Evolutionary conservation across 2,888 invertebrate species (phyloP).

Genomic region (Cosmopolites sordidus): DNA sequence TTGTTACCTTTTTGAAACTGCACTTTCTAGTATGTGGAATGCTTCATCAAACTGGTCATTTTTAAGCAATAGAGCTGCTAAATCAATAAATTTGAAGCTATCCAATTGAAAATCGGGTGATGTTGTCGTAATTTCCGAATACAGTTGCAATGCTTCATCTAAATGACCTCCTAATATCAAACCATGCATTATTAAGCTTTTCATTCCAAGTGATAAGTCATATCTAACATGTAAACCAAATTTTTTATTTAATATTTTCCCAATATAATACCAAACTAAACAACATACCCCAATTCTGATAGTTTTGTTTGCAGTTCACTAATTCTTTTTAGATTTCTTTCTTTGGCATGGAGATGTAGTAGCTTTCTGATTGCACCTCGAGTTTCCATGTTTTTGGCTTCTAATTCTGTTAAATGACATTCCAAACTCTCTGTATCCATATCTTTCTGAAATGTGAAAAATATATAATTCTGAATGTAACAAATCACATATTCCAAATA

Average conservation of each 20-base stretch:
- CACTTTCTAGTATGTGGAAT: constrained; percentile 51
- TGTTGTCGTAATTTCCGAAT: constrained; percentile 52
- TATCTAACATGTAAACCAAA: constrained; percentile 26
- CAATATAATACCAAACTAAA: not conserved
- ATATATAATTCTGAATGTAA: not conserved
- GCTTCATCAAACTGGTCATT: constrained; percentile 50
- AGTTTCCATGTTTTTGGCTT: constrained; percentile 62
- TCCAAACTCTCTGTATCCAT: constrained; percentile 62
- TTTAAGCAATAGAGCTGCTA: constrained; percentile 57
- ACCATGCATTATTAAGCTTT: constrained; percentile 59
- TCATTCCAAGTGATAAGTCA: constrained; percentile 54
- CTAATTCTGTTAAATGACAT: constrained; percentile 62
- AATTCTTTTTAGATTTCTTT: constrained; percentile 51
- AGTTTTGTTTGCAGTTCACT: constrained; percentile 12
- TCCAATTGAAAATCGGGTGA: constrained; percentile 59
- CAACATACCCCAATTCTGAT: constrained; percentile 16
- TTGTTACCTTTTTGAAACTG: constrained; percentile 32
- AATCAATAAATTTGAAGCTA: constrained; percentile 62
- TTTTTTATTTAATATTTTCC: not conserved
- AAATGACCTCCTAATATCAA: constrained; percentile 56
- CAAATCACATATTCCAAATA: too few relatives aligned
- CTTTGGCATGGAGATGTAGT: constrained; percentile 55
- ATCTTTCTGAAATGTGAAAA: constrained; percentile 47
- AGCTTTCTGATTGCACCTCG: constrained; percentile 62
- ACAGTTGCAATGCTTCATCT: constrained; percentile 52